Evolutionary conservation across 2,888 invertebrate species (phyloP), one percentile per base, ranked within the genome.

Genomic region (Nematopogon swammerdamellus): DNA sequence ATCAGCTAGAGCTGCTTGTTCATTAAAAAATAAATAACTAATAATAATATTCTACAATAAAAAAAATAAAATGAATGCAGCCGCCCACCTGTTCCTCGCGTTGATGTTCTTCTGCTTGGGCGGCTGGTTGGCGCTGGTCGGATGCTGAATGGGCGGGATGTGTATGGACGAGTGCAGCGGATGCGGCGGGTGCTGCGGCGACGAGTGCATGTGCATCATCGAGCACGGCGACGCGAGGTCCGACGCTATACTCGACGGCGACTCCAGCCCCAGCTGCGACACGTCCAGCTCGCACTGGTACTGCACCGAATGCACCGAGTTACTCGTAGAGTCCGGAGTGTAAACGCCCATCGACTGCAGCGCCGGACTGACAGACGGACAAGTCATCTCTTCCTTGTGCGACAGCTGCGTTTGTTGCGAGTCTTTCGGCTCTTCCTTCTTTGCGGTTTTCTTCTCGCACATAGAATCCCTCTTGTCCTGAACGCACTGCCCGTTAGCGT

Each of bases 191-290:
- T 85, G 88, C 63, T 88, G 86, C 52, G 88, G 79, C 36, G 70
- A 71, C 1, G 76, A 68, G 58, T 80, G 79, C 79, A 79, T 75
- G 55, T 77, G 77, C 70, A 79, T 67, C 81, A 90, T 86, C n/a
- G 89, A 87, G 61, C 91, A 91, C 51, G 91, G 91, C 0, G 87
- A 87, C 8, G 89, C 88, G 70, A 94, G 83, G 65, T 95, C 93
- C 46, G 89, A 91, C 1, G 92, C 88, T 56, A 95, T 92, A 43
- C 92, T 92, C 0, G 92, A 88, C 0, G 95, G 94, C 0, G 95
- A 94, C 65, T 95, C 95, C 54, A 95, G 72, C 1, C 91, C 92
- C 51, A 94, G 68, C 63, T 92, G 91, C 51, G 87, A 86, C 1
- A 92, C 92, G 65, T 92, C 94, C 52, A 94, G 69, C 58, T 94